Base-by-base conservation (phyloP, 2,113 vertebrate genomes). In the Pontoporia blainvillei region DNA sequence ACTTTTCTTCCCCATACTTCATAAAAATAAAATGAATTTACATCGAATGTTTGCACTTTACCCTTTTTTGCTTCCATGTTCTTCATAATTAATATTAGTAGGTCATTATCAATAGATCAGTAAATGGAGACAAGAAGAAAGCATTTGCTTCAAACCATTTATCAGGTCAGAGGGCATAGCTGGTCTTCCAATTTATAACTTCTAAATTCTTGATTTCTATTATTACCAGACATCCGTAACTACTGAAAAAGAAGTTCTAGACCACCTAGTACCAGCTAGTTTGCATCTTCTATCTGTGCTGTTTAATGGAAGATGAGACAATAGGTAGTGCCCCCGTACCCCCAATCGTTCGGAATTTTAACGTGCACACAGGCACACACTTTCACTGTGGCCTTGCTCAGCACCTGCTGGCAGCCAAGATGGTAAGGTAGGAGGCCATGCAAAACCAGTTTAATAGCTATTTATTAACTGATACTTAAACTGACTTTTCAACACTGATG, bases 1-100 rank as follows among this genome's bases (percentile, higher is more conserved):
- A 82, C 34, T 72, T 97, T 71, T 92, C 44, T 87, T 73, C 36
- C 34, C 18, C 57, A 39, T 96, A 34, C 36, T 96, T 62, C 49
- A 61, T 76, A 76, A 64, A 94, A 84, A 86, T 61, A 94, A 94
- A 96, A 86, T 54, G 52, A 81, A 90, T 52, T 94, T 61, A 75
- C 39, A 27, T 15, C 23, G 44, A 71, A 54, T 18, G 39, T 89
- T 91, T 76, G 64, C 20, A 86, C 39, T 78, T 92, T 71, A 82
- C 6, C 15, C 12, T 67, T 17, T 1, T 59, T 87, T 46, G 15
- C 49, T 92, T 95, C 84, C 17, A 31, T 75, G 72, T 59, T 90
- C 46, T 85, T 96, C 21, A 18, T 69, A 96, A 95, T 91, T 92
- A 93, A 44, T 90, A 95, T 94, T 79, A 79, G 17, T 57, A 82